Evolutionary conservation across 2,113 vertebrate species (phyloP).

Genomic region (Ceyx margarethae): DNA sequence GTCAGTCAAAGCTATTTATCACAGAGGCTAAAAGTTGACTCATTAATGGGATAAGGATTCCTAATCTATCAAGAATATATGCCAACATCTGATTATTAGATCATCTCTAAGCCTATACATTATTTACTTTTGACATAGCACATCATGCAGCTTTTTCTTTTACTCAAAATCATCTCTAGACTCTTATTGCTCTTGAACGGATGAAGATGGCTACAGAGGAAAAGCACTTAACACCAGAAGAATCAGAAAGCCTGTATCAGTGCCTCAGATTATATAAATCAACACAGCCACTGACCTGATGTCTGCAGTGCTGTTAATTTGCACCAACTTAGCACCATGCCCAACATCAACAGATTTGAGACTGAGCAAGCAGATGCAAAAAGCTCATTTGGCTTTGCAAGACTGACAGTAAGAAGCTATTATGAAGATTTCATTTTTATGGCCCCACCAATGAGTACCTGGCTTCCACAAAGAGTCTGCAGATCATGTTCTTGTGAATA

Average conservation of each 20-base stretch:
- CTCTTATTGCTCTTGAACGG: background rate
- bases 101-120: conserved; percentile 10
- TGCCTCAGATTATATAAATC: background rate
- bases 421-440: background rate
- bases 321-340: background rate
- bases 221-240: background rate
- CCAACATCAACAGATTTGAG: background rate
- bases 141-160: background rate
- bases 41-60: conserved; percentile 43
- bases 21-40: conserved; percentile 32
- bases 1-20: conserved; percentile 53
- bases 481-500: background rate
- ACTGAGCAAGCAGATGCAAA: background rate
- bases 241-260: background rate
- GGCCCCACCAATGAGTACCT: background rate
- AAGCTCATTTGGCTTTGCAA: background rate
- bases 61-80: conserved; percentile 39
- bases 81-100: conserved; percentile 45
- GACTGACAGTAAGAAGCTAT: background rate
- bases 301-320: background rate
- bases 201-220: background rate
- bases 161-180: background rate
- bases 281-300: background rate
- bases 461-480: background rate
- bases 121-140: conserved; percentile 46